Conservation (phyloP, 92 coral and sea anemone genomes). For the Montipora capitata region DNA sequence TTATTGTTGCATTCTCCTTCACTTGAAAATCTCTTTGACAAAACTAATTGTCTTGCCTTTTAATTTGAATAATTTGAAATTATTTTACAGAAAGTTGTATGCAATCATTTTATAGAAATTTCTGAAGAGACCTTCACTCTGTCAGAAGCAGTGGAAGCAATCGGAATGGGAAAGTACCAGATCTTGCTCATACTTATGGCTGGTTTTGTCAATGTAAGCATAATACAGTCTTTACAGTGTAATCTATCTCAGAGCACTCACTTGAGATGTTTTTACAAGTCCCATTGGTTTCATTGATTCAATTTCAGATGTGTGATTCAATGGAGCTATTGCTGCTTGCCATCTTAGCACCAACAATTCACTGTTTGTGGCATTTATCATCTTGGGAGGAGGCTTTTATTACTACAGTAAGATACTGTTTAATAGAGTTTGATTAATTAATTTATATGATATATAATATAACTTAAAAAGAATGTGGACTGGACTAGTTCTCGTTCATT, state of each 20-base stretch:
- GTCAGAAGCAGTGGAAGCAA: constrained; percentile 74
- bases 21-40: too few species aligned
- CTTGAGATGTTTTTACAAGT: too few species aligned
- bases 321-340: constrained; percentile 78
- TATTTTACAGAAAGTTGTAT: too few species aligned
- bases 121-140: constrained; percentile 56
- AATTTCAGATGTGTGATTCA: constrained; percentile 73
- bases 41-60: too few species aligned
- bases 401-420: constrained; percentile 44
- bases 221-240: too few species aligned
- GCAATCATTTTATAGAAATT: constrained; percentile 15
- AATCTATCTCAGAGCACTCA: too few species aligned
- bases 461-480: too few species aligned
- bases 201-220: constrained; percentile 61
- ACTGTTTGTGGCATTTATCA: constrained; percentile 72
- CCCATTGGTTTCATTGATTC: neutral
- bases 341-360: constrained; percentile 70
- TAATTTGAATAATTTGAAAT: too few species aligned
- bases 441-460: too few species aligned
- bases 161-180: constrained; percentile 78
- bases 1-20: too few species aligned
- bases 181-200: constrained; percentile 67
- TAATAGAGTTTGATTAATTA: too few species aligned
- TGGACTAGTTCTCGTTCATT: too few species aligned
- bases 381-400: constrained; percentile 63